Percentiles rank a stretch among this genome's conserved stretches.
phyloP scores from a whole-genome alignment of 2,113 vertebrate genomes.

The Hippocampus zosterae region DNA sequence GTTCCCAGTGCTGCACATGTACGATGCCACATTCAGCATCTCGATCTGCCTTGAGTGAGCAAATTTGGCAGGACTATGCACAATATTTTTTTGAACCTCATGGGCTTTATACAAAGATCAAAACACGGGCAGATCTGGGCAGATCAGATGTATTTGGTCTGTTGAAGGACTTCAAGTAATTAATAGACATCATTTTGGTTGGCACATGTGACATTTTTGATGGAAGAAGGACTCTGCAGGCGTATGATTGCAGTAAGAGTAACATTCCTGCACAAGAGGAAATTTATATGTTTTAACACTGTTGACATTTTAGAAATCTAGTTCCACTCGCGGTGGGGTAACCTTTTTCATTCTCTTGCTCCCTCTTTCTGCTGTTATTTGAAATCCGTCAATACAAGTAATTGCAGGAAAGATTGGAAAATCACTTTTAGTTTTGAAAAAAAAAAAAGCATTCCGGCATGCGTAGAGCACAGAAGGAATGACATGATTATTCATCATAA shows the following conservation, averaged over 20 bases:
- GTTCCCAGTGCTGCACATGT: neutral
- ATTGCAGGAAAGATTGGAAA: slow-evolving; percentile 39
- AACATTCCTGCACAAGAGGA: slow-evolving; percentile 11
- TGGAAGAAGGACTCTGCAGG: slow-evolving; percentile 22
- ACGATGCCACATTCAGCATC: slow-evolving; percentile 1
- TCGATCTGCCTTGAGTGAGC: neutral
- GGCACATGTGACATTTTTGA: slow-evolving; percentile 41
- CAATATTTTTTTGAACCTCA: neutral
- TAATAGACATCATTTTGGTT: slow-evolving; percentile 50
- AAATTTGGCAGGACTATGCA: neutral
- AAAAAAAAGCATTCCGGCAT: slow-evolving; percentile 16
- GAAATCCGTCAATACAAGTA: slow-evolving; percentile 35
- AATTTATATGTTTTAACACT: slow-evolving; percentile 17
- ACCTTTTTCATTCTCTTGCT: neutral
- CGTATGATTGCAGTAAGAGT: neutral
- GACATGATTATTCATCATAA: neutral
- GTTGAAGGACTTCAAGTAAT: slow-evolving; percentile 48
- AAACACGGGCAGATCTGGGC: slow-evolving; percentile 23
- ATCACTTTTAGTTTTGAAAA: slow-evolving; percentile 21
- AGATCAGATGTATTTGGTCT: slow-evolving; percentile 54
- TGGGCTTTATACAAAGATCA: slow-evolving; percentile 20
- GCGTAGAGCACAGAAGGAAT: neutral
- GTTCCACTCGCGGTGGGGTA: neutral
- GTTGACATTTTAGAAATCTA: slow-evolving; percentile 3
- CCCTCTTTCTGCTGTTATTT: slow-evolving; percentile 12